Conservation (phyloP, 2,113 vertebrate genomes). For the Oophaga pumilio region DNA sequence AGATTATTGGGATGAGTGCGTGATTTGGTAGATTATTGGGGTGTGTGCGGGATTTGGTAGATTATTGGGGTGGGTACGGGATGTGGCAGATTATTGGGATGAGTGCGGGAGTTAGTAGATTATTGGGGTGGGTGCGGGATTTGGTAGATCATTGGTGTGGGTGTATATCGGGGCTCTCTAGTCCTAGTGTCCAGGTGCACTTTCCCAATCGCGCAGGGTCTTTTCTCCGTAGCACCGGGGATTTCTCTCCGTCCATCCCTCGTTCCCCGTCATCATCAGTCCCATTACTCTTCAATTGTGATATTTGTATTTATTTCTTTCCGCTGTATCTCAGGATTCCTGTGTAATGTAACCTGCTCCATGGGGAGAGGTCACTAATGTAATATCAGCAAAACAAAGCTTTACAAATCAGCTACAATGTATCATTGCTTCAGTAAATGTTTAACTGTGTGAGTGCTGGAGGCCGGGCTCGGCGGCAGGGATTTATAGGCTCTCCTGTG, state of each 20-base stretch:
- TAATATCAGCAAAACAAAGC: slow-evolving; percentile 39
- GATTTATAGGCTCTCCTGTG: neutral
- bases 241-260: slow-evolving; percentile 1
- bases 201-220: neutral
- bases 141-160: too few species aligned
- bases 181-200: too few species aligned
- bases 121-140: too few species aligned
- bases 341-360: slow-evolving; percentile 36
- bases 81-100: too few species aligned
- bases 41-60: too few species aligned
- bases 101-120: too few species aligned
- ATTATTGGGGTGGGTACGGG: too few species aligned
- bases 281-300: slow-evolving; percentile 45
- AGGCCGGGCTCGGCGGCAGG: slow-evolving; percentile 1
- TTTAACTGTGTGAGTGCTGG: neutral
- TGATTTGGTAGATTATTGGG: too few species aligned
- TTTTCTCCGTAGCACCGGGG: neutral
- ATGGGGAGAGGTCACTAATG: slow-evolving; percentile 23
- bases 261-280: neutral
- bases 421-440: slow-evolving; percentile 17
- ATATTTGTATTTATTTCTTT: neutral
- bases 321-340: neutral
- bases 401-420: slow-evolving; percentile 1
- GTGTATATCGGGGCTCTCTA: too few species aligned
- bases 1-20: too few species aligned